Conservation (phyloP, 2,888 invertebrate species). For the Agrochola macilenta region DNA sequence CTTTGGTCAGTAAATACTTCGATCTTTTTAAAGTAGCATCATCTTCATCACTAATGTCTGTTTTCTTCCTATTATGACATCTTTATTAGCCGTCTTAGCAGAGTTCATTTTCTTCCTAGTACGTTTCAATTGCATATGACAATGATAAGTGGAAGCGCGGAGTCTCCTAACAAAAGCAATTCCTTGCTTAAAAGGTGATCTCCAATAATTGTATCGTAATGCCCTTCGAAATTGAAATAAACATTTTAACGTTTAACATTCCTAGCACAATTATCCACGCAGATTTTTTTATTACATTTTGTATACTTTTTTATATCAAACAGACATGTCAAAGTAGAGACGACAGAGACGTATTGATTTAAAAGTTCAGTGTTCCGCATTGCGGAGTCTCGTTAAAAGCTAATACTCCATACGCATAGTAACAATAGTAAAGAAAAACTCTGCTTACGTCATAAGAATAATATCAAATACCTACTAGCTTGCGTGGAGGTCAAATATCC, state of each 20-base stretch:
- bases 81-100: no score
- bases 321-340: not conserved
- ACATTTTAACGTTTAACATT: no score
- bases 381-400: slow-evolving; percentile 26
- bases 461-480: not conserved
- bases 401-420: not conserved
- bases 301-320: slow-evolving; percentile 1
- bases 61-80: not conserved
- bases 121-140: no score
- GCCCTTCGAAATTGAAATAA: no score
- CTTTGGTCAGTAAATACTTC: slow-evolving; percentile 14
- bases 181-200: no score
- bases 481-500: not conserved
- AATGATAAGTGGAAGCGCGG: no score
- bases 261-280: no score
- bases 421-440: not conserved
- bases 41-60: not conserved
- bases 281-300: no score
- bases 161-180: no score
- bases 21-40: not conserved
- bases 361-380: slow-evolving; percentile 15
- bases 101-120: not conserved
- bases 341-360: slow-evolving; percentile 28
- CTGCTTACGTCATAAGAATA: not conserved
- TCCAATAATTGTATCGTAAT: no score